phyloP scores from a whole-genome alignment of 2,888 invertebrate genomes.

The Chirona hameri region DNA sequence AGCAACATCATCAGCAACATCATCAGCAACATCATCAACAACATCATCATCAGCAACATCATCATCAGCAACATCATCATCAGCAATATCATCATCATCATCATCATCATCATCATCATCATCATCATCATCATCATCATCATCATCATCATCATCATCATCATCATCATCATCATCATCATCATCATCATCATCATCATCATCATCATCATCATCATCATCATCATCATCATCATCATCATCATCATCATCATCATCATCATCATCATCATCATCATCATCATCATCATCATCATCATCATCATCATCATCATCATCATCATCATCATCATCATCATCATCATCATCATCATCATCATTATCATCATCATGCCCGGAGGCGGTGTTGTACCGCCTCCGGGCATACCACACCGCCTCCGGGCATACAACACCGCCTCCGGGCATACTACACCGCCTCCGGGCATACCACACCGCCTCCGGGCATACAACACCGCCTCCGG shows the following conservation, averaged over 20 bases:
- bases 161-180: background rate
- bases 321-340: slow-evolving; percentile 22
- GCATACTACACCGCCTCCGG: too few relatives aligned
- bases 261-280: background rate
- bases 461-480: too few relatives aligned
- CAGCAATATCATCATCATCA: too few relatives aligned
- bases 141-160: background rate
- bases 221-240: slow-evolving; percentile 3
- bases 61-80: too few relatives aligned
- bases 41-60: too few relatives aligned
- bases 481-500: too few relatives aligned
- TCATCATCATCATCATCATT: background rate
- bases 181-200: background rate
- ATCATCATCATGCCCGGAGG: too few relatives aligned
- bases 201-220: slow-evolving; percentile 23
- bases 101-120: background rate
- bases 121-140: background rate
- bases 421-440: too few relatives aligned
- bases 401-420: too few relatives aligned
- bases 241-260: slow-evolving; percentile 7
- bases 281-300: slow-evolving; percentile 9
- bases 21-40: too few relatives aligned
- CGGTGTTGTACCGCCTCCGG: too few relatives aligned
- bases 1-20: too few relatives aligned
- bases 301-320: slow-evolving; percentile 13